Evolutionary conservation across 2,888 invertebrate genomes (phyloP), one percentile per base, ranked within the genome.

Genomic region (Zootermopsis nevadensis): DNA sequence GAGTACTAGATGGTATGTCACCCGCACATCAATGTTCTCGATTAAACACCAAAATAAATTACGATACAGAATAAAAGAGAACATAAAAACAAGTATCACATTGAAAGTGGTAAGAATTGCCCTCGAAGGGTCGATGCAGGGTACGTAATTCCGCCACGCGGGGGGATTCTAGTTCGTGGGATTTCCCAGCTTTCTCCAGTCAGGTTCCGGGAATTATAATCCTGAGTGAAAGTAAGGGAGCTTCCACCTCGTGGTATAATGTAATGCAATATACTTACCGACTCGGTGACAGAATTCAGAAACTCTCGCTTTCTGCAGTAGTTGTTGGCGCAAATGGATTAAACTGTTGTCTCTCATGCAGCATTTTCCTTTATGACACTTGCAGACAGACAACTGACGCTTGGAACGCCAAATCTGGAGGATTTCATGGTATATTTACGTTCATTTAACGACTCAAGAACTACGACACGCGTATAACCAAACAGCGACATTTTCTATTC

Each of bases 381-480:
- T 60, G 60, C n/a, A 60, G 8, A 60, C 60, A 60, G n/a, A 60
- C 60, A 60, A 60, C 60, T 27, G 60, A 60, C n/a, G n/a, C n/a
- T 60, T 27, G n/a, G 60, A 27, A 60, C 8, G 27, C 60, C n/a
- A 60, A 60, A 60, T 60, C 60, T 60, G 60, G 3, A 19, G 48
- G 27, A 10, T 60, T 0, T 8, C n/a, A 60, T 60, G 60, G 60
- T 6, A n/a, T 27, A 60, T 55, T 42, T 42, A 42, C 15, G 42
- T 1, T 42, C 15, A 8, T 12, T 48, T 48, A 48, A 48, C 19
- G 48, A 22, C 48, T 0, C 48, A 48, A 4, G 19, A 48, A 15
- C 19, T 48, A 1, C 1, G 19, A 19, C 19, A 15, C 48, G 48
- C 12, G 48, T 15, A n/a, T n/a, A n/a, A 19, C 48, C 48, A 48